Conservation (phyloP, 2,113 vertebrate species). For the Micronisus gabar region DNA sequence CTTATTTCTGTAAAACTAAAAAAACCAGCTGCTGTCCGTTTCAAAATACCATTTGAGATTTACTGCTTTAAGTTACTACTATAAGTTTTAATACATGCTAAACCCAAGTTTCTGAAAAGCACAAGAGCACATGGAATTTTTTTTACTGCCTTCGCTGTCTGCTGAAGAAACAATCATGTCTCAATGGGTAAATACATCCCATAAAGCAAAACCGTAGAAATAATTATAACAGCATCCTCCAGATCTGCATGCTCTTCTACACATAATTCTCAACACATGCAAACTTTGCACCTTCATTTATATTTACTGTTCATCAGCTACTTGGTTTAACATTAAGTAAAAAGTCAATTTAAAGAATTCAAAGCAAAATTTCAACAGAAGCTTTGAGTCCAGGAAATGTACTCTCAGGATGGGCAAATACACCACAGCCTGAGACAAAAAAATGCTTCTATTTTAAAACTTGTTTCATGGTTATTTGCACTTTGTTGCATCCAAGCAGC, state of each 20-base stretch:
- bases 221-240: neutral
- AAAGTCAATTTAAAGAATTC: neutral
- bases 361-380: neutral
- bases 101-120: neutral
- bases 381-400: neutral
- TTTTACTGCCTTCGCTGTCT: neutral
- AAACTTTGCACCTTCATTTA: neutral
- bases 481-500: neutral
- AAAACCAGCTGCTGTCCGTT: neutral
- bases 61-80: neutral
- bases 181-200: neutral
- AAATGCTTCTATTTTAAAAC: neutral
- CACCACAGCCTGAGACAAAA: neutral
- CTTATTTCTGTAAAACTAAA: neutral
- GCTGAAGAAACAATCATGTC: neutral
- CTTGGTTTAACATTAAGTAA: neutral
- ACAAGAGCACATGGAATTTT: neutral
- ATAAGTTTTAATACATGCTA: neutral
- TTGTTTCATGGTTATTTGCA: neutral
- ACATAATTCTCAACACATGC: neutral
- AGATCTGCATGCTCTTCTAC: neutral
- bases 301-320: neutral
- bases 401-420: neutral
- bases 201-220: neutral
- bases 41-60: neutral